phyloP scores from a whole-genome alignment of 1,140 invertebrate species.

The Leucophenga varia region DNA sequence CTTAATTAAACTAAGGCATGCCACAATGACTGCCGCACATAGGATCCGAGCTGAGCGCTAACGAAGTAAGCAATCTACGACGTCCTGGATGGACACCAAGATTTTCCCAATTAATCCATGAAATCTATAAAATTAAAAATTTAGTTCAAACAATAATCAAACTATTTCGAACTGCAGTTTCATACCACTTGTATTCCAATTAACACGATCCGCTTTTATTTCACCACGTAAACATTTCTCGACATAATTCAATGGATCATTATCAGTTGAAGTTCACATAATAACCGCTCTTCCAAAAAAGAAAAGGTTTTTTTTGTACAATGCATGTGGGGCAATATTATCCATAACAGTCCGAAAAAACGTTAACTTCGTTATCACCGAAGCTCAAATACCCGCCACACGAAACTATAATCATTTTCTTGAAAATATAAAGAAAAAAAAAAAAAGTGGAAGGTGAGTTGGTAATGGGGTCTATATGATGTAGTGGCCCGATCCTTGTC shows the following conservation, averaged over 20 bases:
- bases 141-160: background rate
- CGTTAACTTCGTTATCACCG: too few species aligned
- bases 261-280: conserved; percentile 82
- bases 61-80: conserved; percentile 73
- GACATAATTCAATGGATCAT: conserved; percentile 87
- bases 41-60: conserved; percentile 74
- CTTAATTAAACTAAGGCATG: too few species aligned
- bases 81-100: conserved; percentile 86
- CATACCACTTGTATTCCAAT: conserved; percentile 94
- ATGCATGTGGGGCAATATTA: conserved; percentile 91
- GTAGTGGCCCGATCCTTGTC: too few species aligned
- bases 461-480: too few species aligned
- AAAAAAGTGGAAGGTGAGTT: too few species aligned
- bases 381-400: too few species aligned
- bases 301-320: too few species aligned
- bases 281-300: too few species aligned
- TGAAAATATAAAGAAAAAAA: too few species aligned
- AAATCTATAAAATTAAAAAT: conserved; percentile 59
- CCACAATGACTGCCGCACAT: conserved; percentile 50
- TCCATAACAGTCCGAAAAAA: conserved; percentile 91
- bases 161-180: background rate
- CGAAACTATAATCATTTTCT: too few species aligned
- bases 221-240: conserved; percentile 85
- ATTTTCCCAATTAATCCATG: conserved; percentile 98
- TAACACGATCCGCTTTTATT: conserved; percentile 76